These are phyloP conservation scores for Tachysurus vachellii DNA, from an alignment of 2,113 vertebrate genomes.

Conservation along the genomic window DNA sequence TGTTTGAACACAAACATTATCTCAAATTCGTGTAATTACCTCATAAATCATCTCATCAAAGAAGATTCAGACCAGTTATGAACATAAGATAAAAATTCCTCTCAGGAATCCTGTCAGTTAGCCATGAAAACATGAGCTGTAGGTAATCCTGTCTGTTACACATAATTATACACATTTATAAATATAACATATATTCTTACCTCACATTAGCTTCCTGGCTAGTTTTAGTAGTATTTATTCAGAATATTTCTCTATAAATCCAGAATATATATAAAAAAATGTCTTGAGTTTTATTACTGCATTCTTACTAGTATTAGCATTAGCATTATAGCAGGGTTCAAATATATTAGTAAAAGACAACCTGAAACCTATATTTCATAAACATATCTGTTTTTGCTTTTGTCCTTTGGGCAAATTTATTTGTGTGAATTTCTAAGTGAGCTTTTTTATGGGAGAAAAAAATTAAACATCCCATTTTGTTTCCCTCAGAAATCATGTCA, in stretches of 20 bases:
- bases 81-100: background rate
- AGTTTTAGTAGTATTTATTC: background rate
- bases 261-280: background rate
- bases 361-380: too few species aligned
- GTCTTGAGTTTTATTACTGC: background rate
- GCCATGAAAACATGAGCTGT: background rate
- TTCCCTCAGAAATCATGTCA: background rate
- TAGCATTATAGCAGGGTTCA: too few species aligned
- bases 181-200: background rate
- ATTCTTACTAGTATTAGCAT: background rate
- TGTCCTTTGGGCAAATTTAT: too few species aligned
- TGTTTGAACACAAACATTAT: background rate
- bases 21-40: background rate
- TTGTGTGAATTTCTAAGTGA: too few species aligned
- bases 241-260: too few species aligned
- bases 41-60: background rate
- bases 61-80: background rate
- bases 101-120: background rate
- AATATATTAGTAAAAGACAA: too few species aligned
- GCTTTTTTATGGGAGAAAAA: too few species aligned
- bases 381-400: too few species aligned
- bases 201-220: background rate
- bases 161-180: background rate
- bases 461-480: too few species aligned
- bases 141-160: background rate